Evolutionary conservation across 1,140 invertebrate genomes (phyloP).

Genomic region (Yoshiicerus persimilis): DNA sequence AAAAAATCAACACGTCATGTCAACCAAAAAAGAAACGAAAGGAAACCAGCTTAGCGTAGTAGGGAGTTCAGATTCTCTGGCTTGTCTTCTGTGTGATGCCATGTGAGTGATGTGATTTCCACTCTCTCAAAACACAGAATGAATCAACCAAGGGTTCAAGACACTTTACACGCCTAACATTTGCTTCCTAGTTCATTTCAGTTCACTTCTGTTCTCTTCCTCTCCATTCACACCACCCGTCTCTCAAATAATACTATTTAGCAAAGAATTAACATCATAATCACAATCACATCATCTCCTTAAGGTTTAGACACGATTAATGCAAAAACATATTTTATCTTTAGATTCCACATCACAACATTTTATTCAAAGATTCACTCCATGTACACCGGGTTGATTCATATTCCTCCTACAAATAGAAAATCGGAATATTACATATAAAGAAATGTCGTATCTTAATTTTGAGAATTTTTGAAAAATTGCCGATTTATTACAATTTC

Average conservation of each 20-base stretch:
- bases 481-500: too few relatives aligned
- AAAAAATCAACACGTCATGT: constrained; percentile 20
- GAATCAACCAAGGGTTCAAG: not conserved
- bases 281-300: not conserved
- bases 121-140: not conserved
- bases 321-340: not conserved
- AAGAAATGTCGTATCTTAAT: too few relatives aligned
- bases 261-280: not conserved
- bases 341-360: not conserved
- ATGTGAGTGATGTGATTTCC: constrained; percentile 11
- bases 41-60: not conserved
- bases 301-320: not conserved
- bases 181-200: not conserved
- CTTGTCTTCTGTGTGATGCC: not conserved
- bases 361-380: not conserved
- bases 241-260: too few relatives aligned
- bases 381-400: too few relatives aligned
- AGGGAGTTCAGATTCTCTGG: not conserved
- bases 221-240: not conserved
- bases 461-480: too few relatives aligned
- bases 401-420: too few relatives aligned
- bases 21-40: not conserved
- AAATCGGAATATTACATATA: too few relatives aligned
- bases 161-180: not conserved
- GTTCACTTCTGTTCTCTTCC: not conserved